Evolutionary conservation across 2,797 vertebrate species (phyloP), one percentile per base, ranked within the genome.

Genomic region (Pteronotus mesoamericanus): DNA sequence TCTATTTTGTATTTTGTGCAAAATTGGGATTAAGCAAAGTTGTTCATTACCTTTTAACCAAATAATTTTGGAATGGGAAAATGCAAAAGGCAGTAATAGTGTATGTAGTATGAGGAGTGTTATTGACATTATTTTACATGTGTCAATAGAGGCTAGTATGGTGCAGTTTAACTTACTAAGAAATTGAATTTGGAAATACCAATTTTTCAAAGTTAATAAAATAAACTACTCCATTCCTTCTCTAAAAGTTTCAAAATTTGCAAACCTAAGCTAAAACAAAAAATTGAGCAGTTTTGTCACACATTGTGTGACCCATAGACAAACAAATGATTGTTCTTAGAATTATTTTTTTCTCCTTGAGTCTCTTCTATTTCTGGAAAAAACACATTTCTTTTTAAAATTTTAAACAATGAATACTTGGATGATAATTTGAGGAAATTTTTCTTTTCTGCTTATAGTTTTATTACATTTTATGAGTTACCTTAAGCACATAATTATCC

Each of bases 251-350:
- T 93, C 86, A 90, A 74, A 29, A n/a, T 42, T 42, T 84, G 57
- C 42, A 94, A 94, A 95, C 59, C 59, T 93, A 48, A 95, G 57
- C 64, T 22, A 12, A 96, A 98, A 97, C 96, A 95, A 97, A 96
- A 94, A 89, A 66, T 9, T 89, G 68, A 89, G 83, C 74, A 59
- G 16, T 94, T 97, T 89, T 66, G 51, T 91, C 78, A 94, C 51
- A 95, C 9, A 91, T 16, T 79, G n/a, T 82, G 68, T 92, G 53
- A 93, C 42, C 84, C 92, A 92, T 29, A 97, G 71, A 26, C 96
- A 98, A 97, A 94, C 93, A 97, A 97, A 90, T 82, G 61, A 77
- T 89, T 97, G 69, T 96, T 78, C 69, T 96, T 87, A 92, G 64
- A 95, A 29, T 93, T 61, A 34, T 94, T 59, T 11, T 11, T 86